Base-by-base conservation (phyloP, 1,140 invertebrate genomes). In the Pseudoatta argentina region DNA sequence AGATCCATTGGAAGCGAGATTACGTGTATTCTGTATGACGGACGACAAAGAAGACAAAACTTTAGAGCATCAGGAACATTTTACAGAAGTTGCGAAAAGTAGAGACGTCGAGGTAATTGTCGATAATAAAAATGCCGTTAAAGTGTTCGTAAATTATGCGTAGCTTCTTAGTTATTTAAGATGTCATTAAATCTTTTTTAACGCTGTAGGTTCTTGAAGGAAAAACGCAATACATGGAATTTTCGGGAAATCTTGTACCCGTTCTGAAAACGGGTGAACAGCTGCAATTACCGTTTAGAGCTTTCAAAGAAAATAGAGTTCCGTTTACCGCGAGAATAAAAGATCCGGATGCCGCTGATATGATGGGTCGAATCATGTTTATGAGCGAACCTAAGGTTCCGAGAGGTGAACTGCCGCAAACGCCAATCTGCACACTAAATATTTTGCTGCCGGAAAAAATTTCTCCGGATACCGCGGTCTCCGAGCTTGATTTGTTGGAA, bases 11-110 rank as follows among this genome's bases (percentile, higher is more conserved):
- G 99, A 99, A 95, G 98, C 98, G 34, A 96, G 98, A 89, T 95
- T 99, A 39, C 96, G 99, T 48, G 97, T 99, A 51, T 99, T 99
- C 94, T 99, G 98, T 94, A 99, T 99, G 97, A 99, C 99, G 0
- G 99, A 99, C 94, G 98, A 99, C 94, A 98, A 98, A 93, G 98
- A 99, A 92, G 99, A 99, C 92, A 99, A 99, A 94, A 99, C 99
- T 1, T 94, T 99, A 64, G 98, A 99, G 94, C 97, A 97, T 91
- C 98, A 99, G 95, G 98, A 99, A 95, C 97, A 99, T 92, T 99
- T 99, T 95, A 97, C 97, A 10, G 98, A 99, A 96, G 97, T 99
- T 78, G 98, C 99, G 0, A 98, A 98, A 91, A 98, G 98, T 93
- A 95, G 98, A 93, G 98, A 99, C 94, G 97, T 98, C 53, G 98